phyloP scores from a whole-genome alignment of 2,888 invertebrate species.

The Brenthis ino region DNA sequence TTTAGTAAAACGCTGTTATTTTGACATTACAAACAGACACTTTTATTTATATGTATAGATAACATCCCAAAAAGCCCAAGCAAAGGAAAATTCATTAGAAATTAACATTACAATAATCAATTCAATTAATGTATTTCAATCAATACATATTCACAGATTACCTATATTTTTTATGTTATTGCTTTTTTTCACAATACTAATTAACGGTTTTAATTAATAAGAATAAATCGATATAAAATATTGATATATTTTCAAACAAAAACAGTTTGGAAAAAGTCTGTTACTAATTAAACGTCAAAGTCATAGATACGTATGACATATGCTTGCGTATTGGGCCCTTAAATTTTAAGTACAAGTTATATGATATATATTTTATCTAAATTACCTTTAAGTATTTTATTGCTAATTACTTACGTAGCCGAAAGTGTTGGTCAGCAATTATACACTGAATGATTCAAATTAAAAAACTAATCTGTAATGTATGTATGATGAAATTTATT shows the following conservation, averaged over 20 bases:
- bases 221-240: neutral
- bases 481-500: constrained; percentile 26
- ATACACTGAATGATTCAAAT: constrained; percentile 26
- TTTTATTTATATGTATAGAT: too few relatives aligned
- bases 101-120: too few relatives aligned
- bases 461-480: constrained; percentile 19
- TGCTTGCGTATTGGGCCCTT: constrained; percentile 26
- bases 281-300: constrained; percentile 26
- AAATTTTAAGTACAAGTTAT: constrained; percentile 22
- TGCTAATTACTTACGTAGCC: constrained; percentile 33
- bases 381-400: constrained; percentile 29
- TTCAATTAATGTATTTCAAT: too few relatives aligned
- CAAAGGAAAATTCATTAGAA: too few relatives aligned
- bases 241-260: neutral
- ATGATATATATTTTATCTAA: constrained; percentile 30
- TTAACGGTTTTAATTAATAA: constrained; percentile 3
- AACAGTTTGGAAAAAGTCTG: constrained; percentile 1
- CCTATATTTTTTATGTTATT: too few relatives aligned
- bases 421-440: constrained; percentile 25
- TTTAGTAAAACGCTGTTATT: too few relatives aligned
- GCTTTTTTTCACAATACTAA: neutral
- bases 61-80: too few relatives aligned
- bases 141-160: too few relatives aligned
- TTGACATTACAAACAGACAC: too few relatives aligned
- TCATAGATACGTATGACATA: constrained; percentile 12